Base-by-base conservation (phyloP, 2,113 vertebrate genomes). In the Hyaena hyaena region DNA sequence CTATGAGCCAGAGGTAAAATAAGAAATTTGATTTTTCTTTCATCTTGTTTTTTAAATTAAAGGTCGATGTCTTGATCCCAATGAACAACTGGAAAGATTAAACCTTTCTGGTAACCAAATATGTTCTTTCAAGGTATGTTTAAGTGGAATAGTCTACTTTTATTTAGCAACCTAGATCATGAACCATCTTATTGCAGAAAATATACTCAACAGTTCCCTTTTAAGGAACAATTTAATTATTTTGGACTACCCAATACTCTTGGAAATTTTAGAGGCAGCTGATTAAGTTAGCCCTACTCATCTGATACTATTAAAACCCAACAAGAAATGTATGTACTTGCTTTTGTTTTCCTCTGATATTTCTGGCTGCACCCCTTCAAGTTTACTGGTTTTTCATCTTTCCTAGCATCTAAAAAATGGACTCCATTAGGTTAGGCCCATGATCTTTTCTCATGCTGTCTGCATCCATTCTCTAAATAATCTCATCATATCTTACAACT, bases 71-170 rank as follows among this genome's bases (percentile, higher is more conserved):
- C 99, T 99, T 97, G 99, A 99, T 97, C 97, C 95, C 77, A 99
- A 99, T 98, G 97, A 98, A 93, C 98, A 97, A 95, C 98, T 99
- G 93, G 98, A 99, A 98, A 98, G 92, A 98, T 98, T 99, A 97
- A 99, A 99, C 98, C 98, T 99, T 43, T 99, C 99, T 39, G 99
- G 99, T n/a, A 99, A 99, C 98, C 99, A 98, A 98, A 99, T 99
- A 97, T 98, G 95, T 96, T 99, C 99, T 76, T 99, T 99, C 98
- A 99, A 99, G 99, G 99, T 99, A 98, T 97, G 97, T 98, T 73
- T 90, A 96, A 88, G 15, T 73, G 39, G 89, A 90, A 73, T 71
- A 55, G 82, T 79, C 97, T 35, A 76, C 92, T 97, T 97, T 87
- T 87, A 81, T 53, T 97, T 90, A 68, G 66, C 63, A 90, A 11